Percentiles rank a stretch among this genome's conserved stretches.
phyloP scores from a whole-genome alignment of 2,888 invertebrate species.

The Encarsia formosa region DNA sequence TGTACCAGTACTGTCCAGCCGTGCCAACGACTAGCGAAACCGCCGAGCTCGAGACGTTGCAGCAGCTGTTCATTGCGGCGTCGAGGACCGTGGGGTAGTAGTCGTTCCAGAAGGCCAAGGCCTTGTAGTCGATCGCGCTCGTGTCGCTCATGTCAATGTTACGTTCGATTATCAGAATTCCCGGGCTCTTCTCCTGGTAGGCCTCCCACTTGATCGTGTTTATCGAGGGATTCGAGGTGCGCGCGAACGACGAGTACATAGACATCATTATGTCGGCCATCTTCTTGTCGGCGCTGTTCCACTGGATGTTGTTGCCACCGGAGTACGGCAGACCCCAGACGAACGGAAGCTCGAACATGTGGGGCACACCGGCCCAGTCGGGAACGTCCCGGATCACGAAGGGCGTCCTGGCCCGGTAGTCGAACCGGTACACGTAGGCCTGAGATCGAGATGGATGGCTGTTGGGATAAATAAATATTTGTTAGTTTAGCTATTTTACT shows the following conservation, averaged over 20 bases:
- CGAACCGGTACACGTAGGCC: slow-evolving; percentile 70
- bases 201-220: slow-evolving; percentile 68
- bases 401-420: slow-evolving; percentile 63
- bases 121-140: slow-evolving; percentile 67
- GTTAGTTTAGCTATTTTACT: too few relatives aligned
- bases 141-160: slow-evolving; percentile 73
- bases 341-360: slow-evolving; percentile 77
- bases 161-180: slow-evolving; percentile 66
- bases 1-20: too few relatives aligned
- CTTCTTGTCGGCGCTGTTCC: slow-evolving; percentile 75
- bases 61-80: slow-evolving; percentile 68
- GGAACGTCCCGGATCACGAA: slow-evolving; percentile 65
- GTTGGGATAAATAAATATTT: too few relatives aligned
- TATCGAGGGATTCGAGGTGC: slow-evolving; percentile 62
- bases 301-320: slow-evolving; percentile 52
- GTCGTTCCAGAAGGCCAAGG: slow-evolving; percentile 79
- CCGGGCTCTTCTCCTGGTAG: slow-evolving; percentile 64
- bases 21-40: not conserved
- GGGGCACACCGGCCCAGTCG: slow-evolving; percentile 76
- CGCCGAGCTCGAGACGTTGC: slow-evolving; percentile 55
- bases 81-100: slow-evolving; percentile 74
- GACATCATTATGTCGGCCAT: slow-evolving; percentile 77
- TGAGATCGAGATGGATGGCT: slow-evolving; percentile 51
- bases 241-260: slow-evolving; percentile 75
- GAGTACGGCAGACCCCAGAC: slow-evolving; percentile 77